phyloP scores from a whole-genome alignment of 2,113 vertebrate species.

The Lethenteron camtschaticum region DNA sequence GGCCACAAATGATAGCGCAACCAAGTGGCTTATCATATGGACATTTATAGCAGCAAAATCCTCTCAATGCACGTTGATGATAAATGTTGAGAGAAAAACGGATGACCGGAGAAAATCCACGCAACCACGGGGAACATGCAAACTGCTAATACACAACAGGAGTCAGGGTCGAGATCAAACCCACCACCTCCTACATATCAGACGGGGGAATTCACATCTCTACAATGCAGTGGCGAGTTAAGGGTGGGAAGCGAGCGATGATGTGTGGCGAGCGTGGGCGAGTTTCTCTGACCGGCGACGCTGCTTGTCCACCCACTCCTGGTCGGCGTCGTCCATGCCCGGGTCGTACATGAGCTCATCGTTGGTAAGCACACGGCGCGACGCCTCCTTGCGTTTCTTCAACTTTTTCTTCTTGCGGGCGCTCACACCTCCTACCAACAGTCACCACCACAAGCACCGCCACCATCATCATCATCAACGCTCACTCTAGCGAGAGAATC shows the following conservation, averaged over 20 bases:
- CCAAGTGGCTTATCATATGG: too few relatives aligned
- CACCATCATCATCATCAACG: too few relatives aligned
- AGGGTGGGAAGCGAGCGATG: neutral
- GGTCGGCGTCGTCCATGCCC: conserved; percentile 61
- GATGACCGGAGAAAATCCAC: neutral
- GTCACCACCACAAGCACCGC: too few relatives aligned
- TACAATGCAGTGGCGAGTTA: neutral
- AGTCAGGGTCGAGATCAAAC: neutral
- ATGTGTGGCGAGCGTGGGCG: neutral
- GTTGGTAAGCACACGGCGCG: conserved; percentile 40
- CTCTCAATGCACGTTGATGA: too few relatives aligned
- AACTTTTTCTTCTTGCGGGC: conserved; percentile 12
- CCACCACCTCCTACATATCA: too few relatives aligned
- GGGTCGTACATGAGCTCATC: conserved; percentile 84
- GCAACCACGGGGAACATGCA: neutral
- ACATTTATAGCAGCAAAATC: too few relatives aligned
- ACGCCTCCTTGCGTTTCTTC: conserved; percentile 22
- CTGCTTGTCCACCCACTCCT: conserved; percentile 67
- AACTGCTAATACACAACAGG: neutral
- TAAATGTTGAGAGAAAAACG: too few relatives aligned
- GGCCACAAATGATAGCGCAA: too few relatives aligned
- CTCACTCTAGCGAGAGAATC: too few relatives aligned
- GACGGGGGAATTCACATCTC: neutral
- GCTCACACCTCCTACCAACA: too few relatives aligned
- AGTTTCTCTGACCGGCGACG: conserved; percentile 34